These are phyloP conservation scores for Diorhabda sublineata DNA, from an alignment of 1,140 invertebrate species.

Conservation along the genomic window DNA sequence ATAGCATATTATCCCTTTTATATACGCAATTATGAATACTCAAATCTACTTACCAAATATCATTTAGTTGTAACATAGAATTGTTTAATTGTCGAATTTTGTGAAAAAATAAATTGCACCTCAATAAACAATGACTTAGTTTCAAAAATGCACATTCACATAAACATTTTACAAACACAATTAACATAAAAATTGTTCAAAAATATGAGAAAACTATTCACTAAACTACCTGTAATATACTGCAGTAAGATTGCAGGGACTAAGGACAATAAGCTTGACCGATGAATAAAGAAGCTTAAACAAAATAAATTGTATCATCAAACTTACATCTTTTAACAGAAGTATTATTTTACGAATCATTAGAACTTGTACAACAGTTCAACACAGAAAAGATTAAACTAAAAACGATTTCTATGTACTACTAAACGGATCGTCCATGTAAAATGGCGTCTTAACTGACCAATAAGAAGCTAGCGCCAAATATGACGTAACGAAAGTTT, in stretches of 20 bases:
- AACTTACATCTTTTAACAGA: slow-evolving; percentile 12
- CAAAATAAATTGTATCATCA: slow-evolving; percentile 3
- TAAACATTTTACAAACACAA: neutral
- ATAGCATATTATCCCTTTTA: neutral
- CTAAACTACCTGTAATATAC: slow-evolving; percentile 10
- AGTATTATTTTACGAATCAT: slow-evolving; percentile 6
- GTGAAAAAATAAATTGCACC: neutral
- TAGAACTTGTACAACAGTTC: slow-evolving; percentile 8
- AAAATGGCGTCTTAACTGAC: slow-evolving; percentile 18
- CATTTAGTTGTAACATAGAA: neutral
- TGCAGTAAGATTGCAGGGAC: slow-evolving; percentile 11
- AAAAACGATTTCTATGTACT: slow-evolving; percentile 14
- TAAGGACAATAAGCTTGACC: slow-evolving; percentile 12
- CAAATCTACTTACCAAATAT: neutral
- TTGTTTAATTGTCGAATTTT: neutral
- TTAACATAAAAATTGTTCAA: neutral
- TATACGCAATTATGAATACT: neutral
- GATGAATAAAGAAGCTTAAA: neutral
- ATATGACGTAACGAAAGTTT: slow-evolving; percentile 15
- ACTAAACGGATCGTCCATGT: slow-evolving; percentile 18
- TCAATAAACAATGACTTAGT: neutral
- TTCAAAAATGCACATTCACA: neutral
- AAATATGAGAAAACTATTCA: neutral
- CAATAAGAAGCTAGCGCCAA: slow-evolving; percentile 20
- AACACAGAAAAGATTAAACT: slow-evolving; percentile 20